Conservation (phyloP, 2,888 invertebrate genomes). For the Cheilosia impressa region DNA sequence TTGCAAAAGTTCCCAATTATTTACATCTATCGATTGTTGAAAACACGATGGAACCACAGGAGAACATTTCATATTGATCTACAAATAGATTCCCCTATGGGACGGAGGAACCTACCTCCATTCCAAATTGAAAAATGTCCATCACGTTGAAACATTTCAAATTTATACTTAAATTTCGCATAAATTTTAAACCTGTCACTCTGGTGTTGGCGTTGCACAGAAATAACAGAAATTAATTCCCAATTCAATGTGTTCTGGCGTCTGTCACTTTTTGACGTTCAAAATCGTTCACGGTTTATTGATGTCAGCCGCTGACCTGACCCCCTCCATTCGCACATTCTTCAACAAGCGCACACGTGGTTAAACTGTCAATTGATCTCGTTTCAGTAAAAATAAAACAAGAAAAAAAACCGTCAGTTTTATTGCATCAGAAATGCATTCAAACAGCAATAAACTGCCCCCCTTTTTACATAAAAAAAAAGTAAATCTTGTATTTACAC, state of each 20-base stretch:
- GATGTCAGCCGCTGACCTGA: background rate
- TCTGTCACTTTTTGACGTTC: slow-evolving; percentile 39
- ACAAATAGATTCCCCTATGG: too few relatives aligned
- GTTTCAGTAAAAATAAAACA: slow-evolving; percentile 17
- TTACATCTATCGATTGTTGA: too few relatives aligned
- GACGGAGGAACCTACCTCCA: too few relatives aligned
- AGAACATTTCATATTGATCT: too few relatives aligned
- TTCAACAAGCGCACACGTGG: slow-evolving; percentile 33
- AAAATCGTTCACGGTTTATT: background rate
- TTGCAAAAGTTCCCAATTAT: too few relatives aligned
- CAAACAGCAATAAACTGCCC: slow-evolving; percentile 51
- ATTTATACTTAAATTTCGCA: background rate
- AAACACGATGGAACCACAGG: too few relatives aligned
- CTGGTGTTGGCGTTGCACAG: background rate
- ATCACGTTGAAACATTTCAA: background rate
- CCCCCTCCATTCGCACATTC: background rate
- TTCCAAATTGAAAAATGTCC: background rate
- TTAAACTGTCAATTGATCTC: slow-evolving; percentile 63
- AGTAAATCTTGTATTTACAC: background rate
- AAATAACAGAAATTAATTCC: slow-evolving; percentile 22
- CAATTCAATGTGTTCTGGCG: slow-evolving; percentile 27
- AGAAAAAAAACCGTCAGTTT: slow-evolving; percentile 51
- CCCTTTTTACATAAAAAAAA: background rate
- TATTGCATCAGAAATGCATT: slow-evolving; percentile 70
- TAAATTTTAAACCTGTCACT: background rate